Conservation (phyloP, 92 coral and sea anemone genomes). For the Paragorgia papillata region DNA sequence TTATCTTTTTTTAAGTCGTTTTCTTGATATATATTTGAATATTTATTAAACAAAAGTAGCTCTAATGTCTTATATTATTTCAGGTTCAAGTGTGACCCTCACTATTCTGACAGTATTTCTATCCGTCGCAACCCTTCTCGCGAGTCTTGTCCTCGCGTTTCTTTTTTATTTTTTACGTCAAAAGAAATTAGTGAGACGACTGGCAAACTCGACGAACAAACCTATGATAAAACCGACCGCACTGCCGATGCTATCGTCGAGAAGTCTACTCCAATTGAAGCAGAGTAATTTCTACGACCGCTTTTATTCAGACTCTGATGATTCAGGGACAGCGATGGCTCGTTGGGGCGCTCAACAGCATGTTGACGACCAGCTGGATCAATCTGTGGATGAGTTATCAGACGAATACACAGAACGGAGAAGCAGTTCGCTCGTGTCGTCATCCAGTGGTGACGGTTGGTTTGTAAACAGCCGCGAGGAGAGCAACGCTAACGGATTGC, state of each 20-base stretch:
- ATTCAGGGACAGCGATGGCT: background rate
- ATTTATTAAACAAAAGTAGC: too few relatives aligned
- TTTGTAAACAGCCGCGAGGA: conserved; percentile 28
- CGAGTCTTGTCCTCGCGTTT: conserved; percentile 6
- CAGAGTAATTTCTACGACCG: background rate
- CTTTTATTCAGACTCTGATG: conserved; percentile 26
- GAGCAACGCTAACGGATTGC: background rate
- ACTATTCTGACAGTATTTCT: conserved; percentile 2
- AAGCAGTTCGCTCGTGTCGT: conserved; percentile 8
- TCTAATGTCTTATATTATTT: background rate
- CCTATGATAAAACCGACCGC: conserved; percentile 1
- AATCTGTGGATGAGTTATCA: conserved; percentile 13
- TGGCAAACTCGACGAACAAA: background rate
- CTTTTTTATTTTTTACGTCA: conserved; percentile 6
- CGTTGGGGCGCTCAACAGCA: conserved; percentile 6
- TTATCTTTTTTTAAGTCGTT: too few relatives aligned
- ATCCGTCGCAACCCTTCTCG: background rate
- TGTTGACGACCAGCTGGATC: background rate
- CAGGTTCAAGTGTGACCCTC: background rate
- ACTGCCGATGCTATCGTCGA: background rate
- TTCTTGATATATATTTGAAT: background rate
- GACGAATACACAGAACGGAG: background rate
- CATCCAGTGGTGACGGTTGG: conserved; percentile 23
- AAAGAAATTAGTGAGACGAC: background rate
- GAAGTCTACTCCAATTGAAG: conserved; percentile 6